Evolutionary conservation across 2,888 invertebrate species (phyloP).

Genomic region (Drosophila austrosaltans): DNA sequence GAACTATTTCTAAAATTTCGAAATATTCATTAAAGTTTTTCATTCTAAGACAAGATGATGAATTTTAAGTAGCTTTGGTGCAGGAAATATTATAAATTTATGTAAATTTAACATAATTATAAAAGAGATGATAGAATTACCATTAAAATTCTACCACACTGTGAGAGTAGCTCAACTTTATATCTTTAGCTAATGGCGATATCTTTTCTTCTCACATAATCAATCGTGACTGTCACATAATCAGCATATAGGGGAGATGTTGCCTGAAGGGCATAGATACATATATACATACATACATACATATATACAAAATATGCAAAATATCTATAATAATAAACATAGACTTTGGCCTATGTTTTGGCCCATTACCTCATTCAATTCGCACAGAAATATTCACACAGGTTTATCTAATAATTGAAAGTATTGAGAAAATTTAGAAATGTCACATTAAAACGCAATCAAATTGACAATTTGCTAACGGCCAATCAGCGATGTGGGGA

Average conservation of each 20-base stretch:
- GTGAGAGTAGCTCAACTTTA: not conserved
- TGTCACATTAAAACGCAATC: constrained; percentile 52
- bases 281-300: not conserved
- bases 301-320: not conserved
- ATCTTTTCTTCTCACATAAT: constrained; percentile 6
- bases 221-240: constrained; percentile 16
- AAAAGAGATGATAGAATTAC: not conserved
- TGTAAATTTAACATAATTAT: not conserved
- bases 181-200: not conserved
- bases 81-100: not conserved
- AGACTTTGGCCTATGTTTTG: not conserved
- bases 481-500: constrained; percentile 27
- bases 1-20: too few species aligned
- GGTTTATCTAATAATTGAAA: constrained; percentile 53
- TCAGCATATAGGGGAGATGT: constrained; percentile 3
- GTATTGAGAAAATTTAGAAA: constrained; percentile 18
- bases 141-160: not conserved
- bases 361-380: constrained; percentile 36
- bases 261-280: not conserved
- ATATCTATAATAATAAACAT: not conserved
- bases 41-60: too few species aligned
- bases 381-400: constrained; percentile 22
- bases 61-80: not conserved
- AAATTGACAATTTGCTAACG: constrained; percentile 65
- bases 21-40: too few species aligned